Evolutionary conservation across 2,113 vertebrate species (phyloP), one percentile per base, ranked within the genome.

Genomic region (Columbina picui): DNA sequence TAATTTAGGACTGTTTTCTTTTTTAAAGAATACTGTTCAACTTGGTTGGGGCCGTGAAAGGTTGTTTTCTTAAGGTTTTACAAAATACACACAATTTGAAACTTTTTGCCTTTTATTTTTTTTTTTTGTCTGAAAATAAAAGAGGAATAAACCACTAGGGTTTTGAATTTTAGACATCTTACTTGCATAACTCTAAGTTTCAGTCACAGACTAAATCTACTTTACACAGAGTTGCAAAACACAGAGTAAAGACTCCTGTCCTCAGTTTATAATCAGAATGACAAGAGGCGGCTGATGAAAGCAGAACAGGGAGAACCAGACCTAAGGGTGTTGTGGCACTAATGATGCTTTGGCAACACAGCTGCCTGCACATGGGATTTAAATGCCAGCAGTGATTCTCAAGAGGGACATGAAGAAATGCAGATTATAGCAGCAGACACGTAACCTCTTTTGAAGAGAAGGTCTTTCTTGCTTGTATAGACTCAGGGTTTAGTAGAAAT

Each of bases 1-100:
- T 80, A 70, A 90, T 96, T 93, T 96, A 88, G 73, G 71, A 59
- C 71, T 84, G 88, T 96, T 96, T 97, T 95, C 93, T 53, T 96
- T 93, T 84, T 90, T 36, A 81, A 77, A 88, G 88, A 70, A 84
- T 78, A 77, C 60, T 6, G 4, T 71, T 96, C 93, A 92, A 0
- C 52, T 92, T 45, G 68, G 63, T 70, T 81, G 50, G 53, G 83
- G 61, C 85, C 12, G 2, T 2, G 3, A 55, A 59, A 84, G 55
- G 67, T 52, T 91, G 38, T 89, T 91, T 85, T 41, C 59, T 77
- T 86, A 93, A 56, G 32, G 30, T 78, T 91, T 94, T 71, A 84
- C 27, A 86, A 93, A 93, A 91, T 4, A 36, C 14, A 60, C 26
- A 50, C 6, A 19, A 80, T 20, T 12, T 30, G 16, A 85, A 86